Conservation (phyloP, 2,113 vertebrate species). For the Narcine bancroftii region DNA sequence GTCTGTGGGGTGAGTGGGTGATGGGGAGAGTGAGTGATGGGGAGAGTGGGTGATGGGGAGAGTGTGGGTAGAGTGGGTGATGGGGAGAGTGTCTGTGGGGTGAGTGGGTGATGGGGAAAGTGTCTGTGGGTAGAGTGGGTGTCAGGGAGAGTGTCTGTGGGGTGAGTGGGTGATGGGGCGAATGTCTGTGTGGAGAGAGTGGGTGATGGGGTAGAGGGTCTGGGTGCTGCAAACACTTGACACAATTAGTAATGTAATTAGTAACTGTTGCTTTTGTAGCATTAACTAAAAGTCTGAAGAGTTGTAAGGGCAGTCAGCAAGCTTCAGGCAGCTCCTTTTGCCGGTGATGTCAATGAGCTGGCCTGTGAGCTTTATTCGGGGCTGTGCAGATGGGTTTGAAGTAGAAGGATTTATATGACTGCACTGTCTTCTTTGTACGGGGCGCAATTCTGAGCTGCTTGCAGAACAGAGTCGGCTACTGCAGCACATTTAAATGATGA, state of each 20-base stretch:
- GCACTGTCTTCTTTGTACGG: not conserved
- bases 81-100: too few species aligned
- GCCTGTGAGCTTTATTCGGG: not conserved
- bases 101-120: too few species aligned
- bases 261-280: not conserved
- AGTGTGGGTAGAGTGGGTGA: too few species aligned
- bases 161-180: too few species aligned
- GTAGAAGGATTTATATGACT: not conserved
- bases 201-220: too few species aligned
- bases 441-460: not conserved
- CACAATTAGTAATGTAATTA: slow-evolving; percentile 14
- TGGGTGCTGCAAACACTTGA: not conserved
- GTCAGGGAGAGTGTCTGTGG: too few species aligned
- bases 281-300: not conserved
- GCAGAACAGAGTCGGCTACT: not conserved
- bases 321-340: not conserved
- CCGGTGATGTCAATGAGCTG: not conserved
- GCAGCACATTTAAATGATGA: not conserved
- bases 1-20: too few species aligned
- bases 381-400: not conserved
- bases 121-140: too few species aligned
- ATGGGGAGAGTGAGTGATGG: too few species aligned
- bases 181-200: too few species aligned
- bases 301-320: not conserved
- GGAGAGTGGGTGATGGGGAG: too few species aligned